Evolutionary conservation across 2,797 vertebrate species (phyloP).

Genomic region (Tolypeutes matacus): DNA sequence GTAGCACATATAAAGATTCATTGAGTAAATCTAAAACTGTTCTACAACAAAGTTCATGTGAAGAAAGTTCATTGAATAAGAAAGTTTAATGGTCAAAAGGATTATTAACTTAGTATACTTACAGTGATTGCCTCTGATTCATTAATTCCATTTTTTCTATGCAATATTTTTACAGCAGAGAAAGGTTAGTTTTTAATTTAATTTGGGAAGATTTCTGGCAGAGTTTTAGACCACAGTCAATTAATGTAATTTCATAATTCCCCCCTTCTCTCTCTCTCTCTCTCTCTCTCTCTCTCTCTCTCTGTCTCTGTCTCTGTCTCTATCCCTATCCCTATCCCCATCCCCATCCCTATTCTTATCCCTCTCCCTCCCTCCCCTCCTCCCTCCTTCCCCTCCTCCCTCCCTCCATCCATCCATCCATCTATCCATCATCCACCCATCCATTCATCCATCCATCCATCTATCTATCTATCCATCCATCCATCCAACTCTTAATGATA

Average conservation of each 20-base stretch:
- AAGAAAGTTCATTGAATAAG: conserved; percentile 30
- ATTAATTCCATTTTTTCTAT: background rate
- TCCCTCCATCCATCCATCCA: too few relatives aligned
- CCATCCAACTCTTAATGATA: conserved; percentile 29
- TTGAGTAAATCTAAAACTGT: conserved; percentile 47
- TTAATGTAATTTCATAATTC: conserved; percentile 50
- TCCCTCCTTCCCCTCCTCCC: too few relatives aligned
- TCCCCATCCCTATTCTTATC: background rate
- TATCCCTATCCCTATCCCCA: background rate
- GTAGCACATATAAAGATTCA: background rate
- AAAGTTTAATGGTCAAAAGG: conserved; percentile 70
- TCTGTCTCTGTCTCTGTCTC: too few relatives aligned
- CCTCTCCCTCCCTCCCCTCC: background rate
- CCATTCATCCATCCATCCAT: too few relatives aligned
- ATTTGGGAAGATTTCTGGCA: conserved; percentile 61
- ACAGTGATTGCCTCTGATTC: conserved; percentile 61
- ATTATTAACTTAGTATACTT: conserved; percentile 62
- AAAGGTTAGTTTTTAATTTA: conserved; percentile 19
- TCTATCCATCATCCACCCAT: conserved; percentile 5
- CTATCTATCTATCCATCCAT: background rate
- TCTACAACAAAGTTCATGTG: conserved; percentile 13
- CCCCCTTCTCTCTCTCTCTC: background rate
- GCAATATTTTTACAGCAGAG: conserved; percentile 58
- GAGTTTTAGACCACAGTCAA: conserved; percentile 61
- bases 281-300: too few relatives aligned